phyloP scores from a whole-genome alignment of 2,113 vertebrate species.

The Corynorhinus townsendii region DNA sequence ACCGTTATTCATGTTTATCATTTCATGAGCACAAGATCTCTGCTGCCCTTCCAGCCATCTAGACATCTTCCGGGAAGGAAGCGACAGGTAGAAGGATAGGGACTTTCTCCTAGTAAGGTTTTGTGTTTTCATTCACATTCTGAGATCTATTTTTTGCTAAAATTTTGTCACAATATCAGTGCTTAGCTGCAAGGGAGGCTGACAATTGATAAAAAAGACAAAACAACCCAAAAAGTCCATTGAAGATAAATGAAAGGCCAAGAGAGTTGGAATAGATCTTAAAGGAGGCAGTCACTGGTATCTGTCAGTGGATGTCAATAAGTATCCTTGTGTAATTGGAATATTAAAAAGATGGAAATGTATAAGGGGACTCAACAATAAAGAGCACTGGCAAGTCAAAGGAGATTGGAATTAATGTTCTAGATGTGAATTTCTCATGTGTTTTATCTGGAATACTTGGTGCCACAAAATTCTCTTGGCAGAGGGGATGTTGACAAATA shows the following conservation, averaged over 20 bases:
- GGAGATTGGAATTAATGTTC: not conserved
- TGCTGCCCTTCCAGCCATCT: not conserved
- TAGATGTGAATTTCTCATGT: not conserved
- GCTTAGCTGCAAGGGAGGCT: not conserved
- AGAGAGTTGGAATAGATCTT: not conserved
- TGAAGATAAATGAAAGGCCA: not conserved
- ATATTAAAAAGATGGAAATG: not conserved
- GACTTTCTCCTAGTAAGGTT: not conserved
- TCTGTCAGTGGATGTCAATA: not conserved
- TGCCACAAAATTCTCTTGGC: not conserved
- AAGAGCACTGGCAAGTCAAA: not conserved
- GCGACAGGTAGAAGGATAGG: not conserved
- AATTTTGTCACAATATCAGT: not conserved
- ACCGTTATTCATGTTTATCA: not conserved
- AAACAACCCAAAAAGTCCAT: not conserved
- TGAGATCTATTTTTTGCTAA: not conserved
- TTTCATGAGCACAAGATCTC: not conserved
- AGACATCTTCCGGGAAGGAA: not conserved
- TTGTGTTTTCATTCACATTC: not conserved
- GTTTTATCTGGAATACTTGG: not conserved
- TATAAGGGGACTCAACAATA: not conserved
- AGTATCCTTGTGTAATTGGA: not conserved
- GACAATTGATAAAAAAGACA: not conserved
- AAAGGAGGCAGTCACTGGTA: not conserved
- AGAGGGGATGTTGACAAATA: not conserved